Conservation (phyloP, 2,113 vertebrate genomes). For the Oncorhynchus kisutch region DNA sequence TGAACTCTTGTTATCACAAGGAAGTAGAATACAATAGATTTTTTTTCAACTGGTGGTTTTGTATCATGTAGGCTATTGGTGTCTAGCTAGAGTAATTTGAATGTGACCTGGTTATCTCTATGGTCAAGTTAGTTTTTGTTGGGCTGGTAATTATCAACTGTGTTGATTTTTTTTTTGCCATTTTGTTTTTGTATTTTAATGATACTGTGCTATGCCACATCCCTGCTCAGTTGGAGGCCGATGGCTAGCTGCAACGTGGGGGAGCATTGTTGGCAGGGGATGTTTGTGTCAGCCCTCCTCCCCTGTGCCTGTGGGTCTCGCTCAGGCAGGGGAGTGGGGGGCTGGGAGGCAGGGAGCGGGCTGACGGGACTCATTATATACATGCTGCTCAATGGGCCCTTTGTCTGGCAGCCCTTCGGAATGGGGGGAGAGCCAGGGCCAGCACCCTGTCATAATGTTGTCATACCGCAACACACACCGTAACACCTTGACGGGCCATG, state of each 20-base stretch:
- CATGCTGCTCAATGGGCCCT: conserved; percentile 60
- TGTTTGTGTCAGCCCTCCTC: conserved; percentile 37
- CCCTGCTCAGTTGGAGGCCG: not conserved
- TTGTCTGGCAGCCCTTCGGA: conserved; percentile 56
- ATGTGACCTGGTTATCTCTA: too few species aligned
- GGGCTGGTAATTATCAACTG: too few species aligned
- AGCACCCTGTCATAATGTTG: conserved; percentile 65
- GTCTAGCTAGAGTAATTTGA: too few species aligned
- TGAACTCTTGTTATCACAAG: too few species aligned
- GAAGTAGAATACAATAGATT: too few species aligned
- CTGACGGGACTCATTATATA: conserved; percentile 66
- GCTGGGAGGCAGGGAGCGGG: conserved; percentile 53
- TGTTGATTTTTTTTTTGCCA: too few species aligned
- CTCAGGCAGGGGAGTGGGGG: conserved; percentile 28
- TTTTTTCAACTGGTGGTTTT: too few species aligned
- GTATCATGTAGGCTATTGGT: too few species aligned
- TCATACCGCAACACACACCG: conserved; percentile 17
- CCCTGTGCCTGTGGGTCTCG: not conserved
- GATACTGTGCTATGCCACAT: not conserved
- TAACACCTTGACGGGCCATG: not conserved
- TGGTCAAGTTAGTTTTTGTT: too few species aligned
- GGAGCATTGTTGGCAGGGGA: not conserved
- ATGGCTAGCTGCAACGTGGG: not conserved
- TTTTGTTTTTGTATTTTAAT: too few species aligned
- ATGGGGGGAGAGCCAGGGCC: conserved; percentile 33